phyloP scores from a whole-genome alignment of 1,140 invertebrate species.

The Oscheius sp. region DNA sequence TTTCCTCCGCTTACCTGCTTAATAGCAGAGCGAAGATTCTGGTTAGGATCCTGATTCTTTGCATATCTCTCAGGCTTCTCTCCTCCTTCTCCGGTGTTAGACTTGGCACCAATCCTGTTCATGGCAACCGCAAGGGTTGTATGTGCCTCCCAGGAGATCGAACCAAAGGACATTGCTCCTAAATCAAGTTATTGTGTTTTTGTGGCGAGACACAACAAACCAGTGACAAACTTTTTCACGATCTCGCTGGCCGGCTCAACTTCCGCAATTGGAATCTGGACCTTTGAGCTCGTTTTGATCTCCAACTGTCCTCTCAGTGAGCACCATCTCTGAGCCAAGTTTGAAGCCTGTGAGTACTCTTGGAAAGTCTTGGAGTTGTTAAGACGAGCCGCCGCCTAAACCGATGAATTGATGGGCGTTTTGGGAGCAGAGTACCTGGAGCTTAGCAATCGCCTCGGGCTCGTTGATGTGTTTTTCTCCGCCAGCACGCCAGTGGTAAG shows the following conservation, averaged over 20 bases:
- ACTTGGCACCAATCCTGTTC: slow-evolving; percentile 91
- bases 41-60: slow-evolving; percentile 72
- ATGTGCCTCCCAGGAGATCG: slow-evolving; percentile 88
- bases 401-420: slow-evolving; percentile 7
- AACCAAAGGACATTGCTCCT: slow-evolving; percentile 89
- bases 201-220: slow-evolving; percentile 34
- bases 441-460: slow-evolving; percentile 83
- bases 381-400: slow-evolving; percentile 77
- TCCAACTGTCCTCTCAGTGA: slow-evolving; percentile 89
- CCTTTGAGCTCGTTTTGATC: slow-evolving; percentile 71
- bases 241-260: slow-evolving; percentile 88
- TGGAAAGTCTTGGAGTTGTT: slow-evolving; percentile 82
- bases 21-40: slow-evolving; percentile 71
- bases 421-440: slow-evolving; percentile 69
- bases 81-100: slow-evolving; percentile 91
- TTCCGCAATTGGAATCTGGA: slow-evolving; percentile 75
- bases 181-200: slow-evolving; percentile 31
- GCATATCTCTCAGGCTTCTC: slow-evolving; percentile 80
- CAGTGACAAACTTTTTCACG: slow-evolving; percentile 76
- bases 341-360: slow-evolving; percentile 79
- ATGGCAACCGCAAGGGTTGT: slow-evolving; percentile 90
- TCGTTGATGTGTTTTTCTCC: slow-evolving; percentile 98
- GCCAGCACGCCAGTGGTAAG: slow-evolving; percentile 91
- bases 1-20: slow-evolving; percentile 69
- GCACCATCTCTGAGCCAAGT: slow-evolving; percentile 81